Evolutionary conservation across 2,888 invertebrate species (phyloP).

Genomic region (Drosophila mettleri): DNA sequence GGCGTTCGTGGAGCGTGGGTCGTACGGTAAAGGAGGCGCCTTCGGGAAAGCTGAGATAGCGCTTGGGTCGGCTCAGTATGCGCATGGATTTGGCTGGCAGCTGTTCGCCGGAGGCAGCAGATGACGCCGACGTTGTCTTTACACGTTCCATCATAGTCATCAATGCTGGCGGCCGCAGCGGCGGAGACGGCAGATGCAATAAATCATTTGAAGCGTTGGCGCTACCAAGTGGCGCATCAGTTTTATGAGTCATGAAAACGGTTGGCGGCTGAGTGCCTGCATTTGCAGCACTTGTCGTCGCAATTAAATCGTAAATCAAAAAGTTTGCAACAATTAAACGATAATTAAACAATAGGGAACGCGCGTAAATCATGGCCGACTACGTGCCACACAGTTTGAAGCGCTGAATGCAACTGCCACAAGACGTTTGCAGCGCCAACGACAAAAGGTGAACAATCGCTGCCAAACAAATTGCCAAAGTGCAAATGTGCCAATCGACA

Average conservation of each 20-base stretch:
- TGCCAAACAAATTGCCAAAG: slow-evolving; percentile 66
- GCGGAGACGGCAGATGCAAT: slow-evolving; percentile 49
- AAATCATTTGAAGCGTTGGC: slow-evolving; percentile 67
- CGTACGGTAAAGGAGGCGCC: slow-evolving; percentile 86
- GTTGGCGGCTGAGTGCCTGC: slow-evolving; percentile 22
- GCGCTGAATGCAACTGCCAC: slow-evolving; percentile 34
- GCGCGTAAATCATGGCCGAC: slow-evolving; percentile 70
- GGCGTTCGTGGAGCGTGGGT: too few species aligned
- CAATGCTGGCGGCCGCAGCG: slow-evolving; percentile 62
- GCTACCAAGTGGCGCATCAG: slow-evolving; percentile 30
- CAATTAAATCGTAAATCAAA: slow-evolving; percentile 80
- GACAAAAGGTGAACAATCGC: slow-evolving; percentile 38
- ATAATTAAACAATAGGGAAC: slow-evolving; percentile 73
- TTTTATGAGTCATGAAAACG: slow-evolving; percentile 42
- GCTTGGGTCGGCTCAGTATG: slow-evolving; percentile 75
- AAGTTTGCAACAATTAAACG: slow-evolving; percentile 74
- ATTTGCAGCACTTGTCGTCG: slow-evolving; percentile 65
- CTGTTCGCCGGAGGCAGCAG: slow-evolving; percentile 5
- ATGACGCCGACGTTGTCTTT: slow-evolving; percentile 34
- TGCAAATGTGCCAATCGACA: slow-evolving; percentile 78
- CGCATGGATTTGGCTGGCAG: slow-evolving; percentile 29
- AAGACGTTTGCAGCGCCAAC: slow-evolving; percentile 25
- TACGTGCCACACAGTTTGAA: slow-evolving; percentile 35
- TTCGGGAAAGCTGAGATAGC: slow-evolving; percentile 87
- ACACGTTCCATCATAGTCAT: slow-evolving; percentile 76